phyloP scores from a whole-genome alignment of 2,113 vertebrate genomes.

The Tragelaphus buxtoni region DNA sequence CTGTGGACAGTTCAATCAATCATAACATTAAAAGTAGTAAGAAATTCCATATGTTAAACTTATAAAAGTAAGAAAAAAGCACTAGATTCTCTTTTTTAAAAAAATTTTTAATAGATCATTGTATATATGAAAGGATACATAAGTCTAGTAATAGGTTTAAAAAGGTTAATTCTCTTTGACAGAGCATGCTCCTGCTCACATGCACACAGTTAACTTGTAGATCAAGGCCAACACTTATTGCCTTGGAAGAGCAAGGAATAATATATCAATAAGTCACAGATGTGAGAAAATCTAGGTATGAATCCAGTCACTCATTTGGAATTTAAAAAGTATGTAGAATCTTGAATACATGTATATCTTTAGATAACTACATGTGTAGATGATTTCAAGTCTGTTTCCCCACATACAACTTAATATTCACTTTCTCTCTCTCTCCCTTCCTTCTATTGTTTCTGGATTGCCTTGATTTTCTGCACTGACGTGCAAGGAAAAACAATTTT shows the following conservation, averaged over 20 bases:
- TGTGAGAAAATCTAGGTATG: constrained; percentile 62
- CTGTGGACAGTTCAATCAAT: constrained; percentile 52
- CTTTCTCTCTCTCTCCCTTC: not conserved
- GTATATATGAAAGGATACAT: constrained; percentile 6
- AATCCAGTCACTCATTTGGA: constrained; percentile 51
- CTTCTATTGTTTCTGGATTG: not conserved
- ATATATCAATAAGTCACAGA: constrained; percentile 36
- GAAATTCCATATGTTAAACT: constrained; percentile 62
- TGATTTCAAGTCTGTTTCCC: not conserved
- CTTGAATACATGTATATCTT: not conserved
- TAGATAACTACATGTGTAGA: not conserved
- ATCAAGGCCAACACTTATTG: constrained; percentile 55
- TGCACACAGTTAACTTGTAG: constrained; percentile 61
- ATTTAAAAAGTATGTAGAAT: constrained; percentile 8
- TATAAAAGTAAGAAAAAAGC: constrained; percentile 42
- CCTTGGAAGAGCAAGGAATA: constrained; percentile 65
- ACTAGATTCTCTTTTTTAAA: not conserved
- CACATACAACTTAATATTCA: not conserved
- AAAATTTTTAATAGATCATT: constrained; percentile 4
- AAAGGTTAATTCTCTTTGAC: constrained; percentile 82
- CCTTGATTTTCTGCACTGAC: constrained; percentile 58
- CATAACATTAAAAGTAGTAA: constrained; percentile 54
- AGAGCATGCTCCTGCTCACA: constrained; percentile 88
- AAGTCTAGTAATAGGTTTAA: not conserved
- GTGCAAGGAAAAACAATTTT: constrained; percentile 23